Evolutionary conservation across 2,888 invertebrate species (phyloP).

Genomic region (Tachina fera): DNA sequence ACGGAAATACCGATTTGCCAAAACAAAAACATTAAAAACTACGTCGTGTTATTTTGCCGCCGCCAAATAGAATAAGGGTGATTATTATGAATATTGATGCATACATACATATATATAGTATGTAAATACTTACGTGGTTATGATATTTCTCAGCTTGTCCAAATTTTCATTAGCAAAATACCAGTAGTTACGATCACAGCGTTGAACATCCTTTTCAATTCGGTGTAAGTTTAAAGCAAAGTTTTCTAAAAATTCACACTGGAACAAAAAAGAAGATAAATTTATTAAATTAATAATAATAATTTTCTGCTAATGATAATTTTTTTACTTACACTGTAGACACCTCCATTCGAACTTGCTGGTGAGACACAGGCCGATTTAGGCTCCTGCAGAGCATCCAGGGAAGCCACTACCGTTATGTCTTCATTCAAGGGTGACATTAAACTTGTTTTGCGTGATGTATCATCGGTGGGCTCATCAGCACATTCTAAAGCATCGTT

Average conservation of each 20-base stretch:
- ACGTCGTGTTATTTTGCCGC: no score
- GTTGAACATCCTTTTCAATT: conserved; percentile 97
- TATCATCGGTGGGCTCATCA: conserved; percentile 84
- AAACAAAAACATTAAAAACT: no score
- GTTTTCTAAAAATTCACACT: conserved; percentile 92
- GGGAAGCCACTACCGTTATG: conserved; percentile 80
- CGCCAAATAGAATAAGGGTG: no score
- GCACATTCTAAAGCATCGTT: conserved; percentile 85
- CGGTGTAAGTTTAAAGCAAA: conserved; percentile 95
- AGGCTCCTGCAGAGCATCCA: conserved; percentile 81
- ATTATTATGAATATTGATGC: neutral
- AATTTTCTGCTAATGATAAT: no score
- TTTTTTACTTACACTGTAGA: conserved; percentile 88
- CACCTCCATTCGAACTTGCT: conserved; percentile 94
- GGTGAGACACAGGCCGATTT: conserved; percentile 91
- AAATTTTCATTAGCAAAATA: conserved; percentile 95
- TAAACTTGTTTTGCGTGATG: conserved; percentile 83
- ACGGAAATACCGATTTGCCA: no score
- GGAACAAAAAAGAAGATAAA: conserved; percentile 73
- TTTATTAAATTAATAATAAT: neutral
- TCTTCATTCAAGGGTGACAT: conserved; percentile 88
- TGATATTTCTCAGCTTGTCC: conserved; percentile 95
- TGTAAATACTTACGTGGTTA: conserved; percentile 92
- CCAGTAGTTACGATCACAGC: conserved; percentile 97
- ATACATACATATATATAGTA: neutral